Evolutionary conservation across 2,888 invertebrate genomes (phyloP).

Genomic region (Isoperla grammatica): DNA sequence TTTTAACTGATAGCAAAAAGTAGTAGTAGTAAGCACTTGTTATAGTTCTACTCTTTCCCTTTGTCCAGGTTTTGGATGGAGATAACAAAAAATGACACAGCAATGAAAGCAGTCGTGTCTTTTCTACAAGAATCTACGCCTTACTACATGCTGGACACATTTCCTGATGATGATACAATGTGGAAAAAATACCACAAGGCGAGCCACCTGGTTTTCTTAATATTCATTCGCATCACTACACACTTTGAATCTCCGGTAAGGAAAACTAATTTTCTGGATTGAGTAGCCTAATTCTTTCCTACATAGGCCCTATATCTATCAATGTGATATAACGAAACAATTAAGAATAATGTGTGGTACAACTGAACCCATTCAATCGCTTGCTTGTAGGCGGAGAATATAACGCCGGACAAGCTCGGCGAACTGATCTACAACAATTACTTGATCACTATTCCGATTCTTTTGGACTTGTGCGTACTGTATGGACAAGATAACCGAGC

Average conservation of each 20-base stretch:
- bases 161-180: conserved; percentile 44
- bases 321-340: too few relatives aligned
- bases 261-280: conserved; percentile 12
- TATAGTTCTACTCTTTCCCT: too few relatives aligned
- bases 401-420: conserved; percentile 60
- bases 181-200: conserved; percentile 55
- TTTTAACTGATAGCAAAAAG: background rate
- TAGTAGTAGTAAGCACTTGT: too few relatives aligned
- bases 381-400: conserved; percentile 47
- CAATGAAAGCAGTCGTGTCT: conserved; percentile 59
- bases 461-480: conserved; percentile 70
- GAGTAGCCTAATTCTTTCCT: too few relatives aligned
- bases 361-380: too few relatives aligned
- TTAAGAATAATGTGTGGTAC: too few relatives aligned
- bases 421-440: conserved; percentile 71
- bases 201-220: conserved; percentile 54
- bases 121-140: conserved; percentile 71
- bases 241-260: conserved; percentile 68
- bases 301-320: too few relatives aligned
- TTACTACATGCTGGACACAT: conserved; percentile 51
- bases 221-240: conserved; percentile 71
- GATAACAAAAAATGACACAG: conserved; percentile 57
- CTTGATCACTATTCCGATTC: conserved; percentile 74
- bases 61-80: conserved; percentile 64
- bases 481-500: conserved; percentile 62